phyloP scores from a whole-genome alignment of 2,888 invertebrate genomes.

The Pristionchus japonicus region DNA sequence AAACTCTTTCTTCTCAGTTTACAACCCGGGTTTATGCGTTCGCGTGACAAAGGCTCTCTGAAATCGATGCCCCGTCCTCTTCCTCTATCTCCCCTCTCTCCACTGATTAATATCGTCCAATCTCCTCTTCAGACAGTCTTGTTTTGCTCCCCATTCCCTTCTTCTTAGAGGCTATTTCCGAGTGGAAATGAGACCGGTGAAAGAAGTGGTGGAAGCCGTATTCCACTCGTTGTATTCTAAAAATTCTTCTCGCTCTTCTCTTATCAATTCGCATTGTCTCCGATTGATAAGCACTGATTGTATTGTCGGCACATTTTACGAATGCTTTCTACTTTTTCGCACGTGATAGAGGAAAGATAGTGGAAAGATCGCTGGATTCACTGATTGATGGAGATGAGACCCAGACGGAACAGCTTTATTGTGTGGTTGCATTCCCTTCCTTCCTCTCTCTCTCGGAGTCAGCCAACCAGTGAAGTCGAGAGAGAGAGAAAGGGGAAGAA shows the following conservation, averaged over 20 bases:
- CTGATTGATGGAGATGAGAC: background rate
- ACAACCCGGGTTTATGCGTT: background rate
- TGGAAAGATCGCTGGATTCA: background rate
- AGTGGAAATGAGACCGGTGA: constrained; percentile 32
- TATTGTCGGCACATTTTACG: background rate
- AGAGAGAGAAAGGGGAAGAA: background rate
- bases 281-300: background rate
- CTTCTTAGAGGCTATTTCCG: constrained; percentile 6
- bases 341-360: background rate
- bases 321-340: background rate
- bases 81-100: background rate
- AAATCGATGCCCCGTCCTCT: background rate
- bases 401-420: constrained; percentile 20
- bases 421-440: background rate
- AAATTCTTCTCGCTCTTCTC: background rate
- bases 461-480: background rate
- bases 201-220: background rate
- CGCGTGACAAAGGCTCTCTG: constrained; percentile 5
- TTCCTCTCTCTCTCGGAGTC: background rate
- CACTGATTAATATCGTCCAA: constrained; percentile 10
- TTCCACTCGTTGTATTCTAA: background rate
- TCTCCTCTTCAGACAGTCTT: background rate
- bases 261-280: constrained; percentile 23
- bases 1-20: background rate
- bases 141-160: background rate